Percentiles rank a stretch among this genome's conserved stretches.
phyloP scores from a whole-genome alignment of 2,888 invertebrate genomes.

The Trichogramma evanescens region DNA sequence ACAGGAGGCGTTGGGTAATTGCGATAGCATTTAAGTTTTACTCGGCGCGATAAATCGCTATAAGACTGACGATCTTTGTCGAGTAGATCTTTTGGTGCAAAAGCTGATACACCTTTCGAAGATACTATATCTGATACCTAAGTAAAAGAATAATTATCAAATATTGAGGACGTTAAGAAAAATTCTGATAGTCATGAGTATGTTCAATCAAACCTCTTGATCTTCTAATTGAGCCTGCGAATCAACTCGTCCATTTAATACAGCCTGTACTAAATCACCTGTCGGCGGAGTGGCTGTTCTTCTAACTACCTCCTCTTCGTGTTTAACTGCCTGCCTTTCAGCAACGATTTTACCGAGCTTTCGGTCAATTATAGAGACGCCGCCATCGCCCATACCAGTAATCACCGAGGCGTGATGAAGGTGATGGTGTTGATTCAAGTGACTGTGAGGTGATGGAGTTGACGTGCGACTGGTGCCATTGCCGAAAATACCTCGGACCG shows the following conservation, averaged over 20 bases:
- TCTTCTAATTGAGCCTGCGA: conserved; percentile 32
- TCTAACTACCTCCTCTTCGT: conserved; percentile 11
- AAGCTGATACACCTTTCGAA: conserved; percentile 24
- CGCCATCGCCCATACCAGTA: conserved; percentile 18
- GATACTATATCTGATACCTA: conserved; percentile 43
- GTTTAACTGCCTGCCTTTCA: conserved; percentile 28
- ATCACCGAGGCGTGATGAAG: background rate
- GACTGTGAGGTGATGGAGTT: conserved; percentile 54
- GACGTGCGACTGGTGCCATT: conserved; percentile 54
- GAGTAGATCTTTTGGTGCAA: background rate
- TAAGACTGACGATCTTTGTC: conserved; percentile 5
- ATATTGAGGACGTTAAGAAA: background rate
- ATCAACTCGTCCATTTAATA: conserved; percentile 40
- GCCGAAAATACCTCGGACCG: conserved; percentile 59
- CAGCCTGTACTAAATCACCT: conserved; percentile 23
- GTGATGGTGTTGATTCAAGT: background rate
- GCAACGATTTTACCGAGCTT: conserved; percentile 35
- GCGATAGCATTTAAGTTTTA: conserved; percentile 11
- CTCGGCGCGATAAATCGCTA: conserved; percentile 14
- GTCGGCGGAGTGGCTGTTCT: background rate
- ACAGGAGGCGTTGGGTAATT: conserved; percentile 13
- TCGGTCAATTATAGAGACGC: conserved; percentile 24
- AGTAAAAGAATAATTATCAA: conserved; percentile 4
- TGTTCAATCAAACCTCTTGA: conserved; percentile 35
- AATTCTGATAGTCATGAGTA: background rate